A percentile compares a stretch with the other conserved stretches of the same genome.
These are phyloP conservation scores for Pipistrellus nathusii DNA, from an alignment of 2,797 vertebrate species.

Conservation along the genomic window DNA sequence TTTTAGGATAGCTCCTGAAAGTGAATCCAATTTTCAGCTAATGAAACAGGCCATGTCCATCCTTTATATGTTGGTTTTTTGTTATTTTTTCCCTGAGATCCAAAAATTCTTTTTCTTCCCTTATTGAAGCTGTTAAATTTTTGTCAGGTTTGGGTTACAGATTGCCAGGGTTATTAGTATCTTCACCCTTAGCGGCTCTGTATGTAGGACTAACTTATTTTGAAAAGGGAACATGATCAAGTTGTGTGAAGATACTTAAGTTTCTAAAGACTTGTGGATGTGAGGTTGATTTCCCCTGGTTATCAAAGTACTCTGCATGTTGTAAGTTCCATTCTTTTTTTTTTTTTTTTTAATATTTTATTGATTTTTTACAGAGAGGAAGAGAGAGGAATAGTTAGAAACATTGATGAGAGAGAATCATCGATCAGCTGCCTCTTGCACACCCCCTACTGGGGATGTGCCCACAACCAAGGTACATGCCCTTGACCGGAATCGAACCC, in stretches of 20 bases:
- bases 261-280: constrained; percentile 27
- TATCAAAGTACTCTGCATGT: background rate
- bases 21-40: background rate
- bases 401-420: no score
- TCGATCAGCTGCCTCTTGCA: no score
- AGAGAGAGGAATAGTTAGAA: no score
- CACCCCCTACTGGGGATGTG: no score
- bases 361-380: no score
- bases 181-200: background rate
- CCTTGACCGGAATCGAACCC: no score
- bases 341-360: no score
- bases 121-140: constrained; percentile 52
- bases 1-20: constrained; percentile 20
- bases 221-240: constrained; percentile 7
- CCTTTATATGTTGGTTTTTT: constrained; percentile 34
- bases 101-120: constrained; percentile 52
- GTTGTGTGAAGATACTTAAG: background rate
- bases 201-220: constrained; percentile 31
- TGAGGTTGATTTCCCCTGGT: background rate
- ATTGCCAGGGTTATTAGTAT: constrained; percentile 14
- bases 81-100: constrained; percentile 4
- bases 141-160: constrained; percentile 14
- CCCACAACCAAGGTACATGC: no score
- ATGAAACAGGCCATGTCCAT: background rate
- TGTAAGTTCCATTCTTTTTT: constrained; percentile 8